phyloP scores from a whole-genome alignment of 2,113 vertebrate genomes.

The Brachypteracias leptosomus region DNA sequence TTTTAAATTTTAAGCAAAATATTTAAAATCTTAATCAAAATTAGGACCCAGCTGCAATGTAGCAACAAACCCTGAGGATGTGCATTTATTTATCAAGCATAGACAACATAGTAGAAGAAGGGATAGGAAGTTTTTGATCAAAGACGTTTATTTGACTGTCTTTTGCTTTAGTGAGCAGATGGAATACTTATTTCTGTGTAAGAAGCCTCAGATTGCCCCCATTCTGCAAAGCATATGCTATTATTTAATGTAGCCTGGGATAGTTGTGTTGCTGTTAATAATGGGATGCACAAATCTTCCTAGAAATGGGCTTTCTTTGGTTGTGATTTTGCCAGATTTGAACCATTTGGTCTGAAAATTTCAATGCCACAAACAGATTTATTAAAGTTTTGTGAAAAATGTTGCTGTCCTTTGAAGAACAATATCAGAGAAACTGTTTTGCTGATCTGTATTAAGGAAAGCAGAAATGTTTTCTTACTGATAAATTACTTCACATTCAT shows the following conservation, averaged over 20 bases:
- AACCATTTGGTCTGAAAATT: not conserved
- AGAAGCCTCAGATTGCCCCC: not conserved
- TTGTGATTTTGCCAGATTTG: not conserved
- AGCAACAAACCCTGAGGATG: not conserved
- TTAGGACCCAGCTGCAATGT: not conserved
- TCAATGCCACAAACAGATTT: not conserved
- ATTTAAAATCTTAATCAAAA: not conserved
- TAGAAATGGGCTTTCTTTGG: not conserved
- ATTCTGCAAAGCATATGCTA: not conserved
- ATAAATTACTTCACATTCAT: not conserved
- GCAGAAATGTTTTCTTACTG: not conserved
- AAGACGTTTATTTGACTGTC: not conserved
- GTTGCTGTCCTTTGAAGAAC: not conserved
- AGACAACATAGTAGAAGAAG: not conserved
- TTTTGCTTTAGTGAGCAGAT: not conserved
- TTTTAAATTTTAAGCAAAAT: not conserved
- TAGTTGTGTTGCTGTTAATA: not conserved
- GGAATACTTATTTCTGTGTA: not conserved
- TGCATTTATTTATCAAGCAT: not conserved
- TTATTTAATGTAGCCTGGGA: not conserved
- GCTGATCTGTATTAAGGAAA: not conserved
- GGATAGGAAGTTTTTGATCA: not conserved
- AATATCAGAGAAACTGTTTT: not conserved
- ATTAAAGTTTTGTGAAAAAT: not conserved
- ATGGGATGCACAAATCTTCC: not conserved